A percentile compares a stretch with the other conserved stretches of the same genome.
Conservation (phyloP, 2,888 invertebrate genomes). For the Malthinus flaveolus region DNA sequence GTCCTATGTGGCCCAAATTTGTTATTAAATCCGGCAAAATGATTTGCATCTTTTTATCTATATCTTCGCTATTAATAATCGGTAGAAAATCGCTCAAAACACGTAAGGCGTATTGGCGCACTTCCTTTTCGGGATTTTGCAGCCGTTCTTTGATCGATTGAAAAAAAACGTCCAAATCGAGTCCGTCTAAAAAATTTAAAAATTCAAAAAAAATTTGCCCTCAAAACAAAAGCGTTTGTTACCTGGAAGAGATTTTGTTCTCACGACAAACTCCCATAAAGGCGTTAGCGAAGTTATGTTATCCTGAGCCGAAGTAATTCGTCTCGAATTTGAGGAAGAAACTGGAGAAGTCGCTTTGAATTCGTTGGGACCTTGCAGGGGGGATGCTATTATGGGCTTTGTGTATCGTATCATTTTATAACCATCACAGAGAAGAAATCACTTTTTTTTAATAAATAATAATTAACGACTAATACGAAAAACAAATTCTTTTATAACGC, state of each 20-base stretch:
- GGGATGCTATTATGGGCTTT: constrained; percentile 13
- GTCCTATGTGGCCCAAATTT: constrained; percentile 79
- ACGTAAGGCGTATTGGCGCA: constrained; percentile 78
- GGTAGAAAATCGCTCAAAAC: constrained; percentile 80
- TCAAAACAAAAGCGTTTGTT: neutral
- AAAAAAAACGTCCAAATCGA: constrained; percentile 64
- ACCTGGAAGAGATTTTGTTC: constrained; percentile 72
- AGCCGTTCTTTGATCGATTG: constrained; percentile 73
- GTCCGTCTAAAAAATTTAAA: constrained; percentile 41
- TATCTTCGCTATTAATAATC: constrained; percentile 64
- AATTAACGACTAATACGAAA: neutral
- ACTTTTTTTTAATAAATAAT: neutral
- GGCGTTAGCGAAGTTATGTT: constrained; percentile 65
- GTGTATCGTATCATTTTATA: constrained; percentile 20
- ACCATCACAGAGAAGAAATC: neutral
- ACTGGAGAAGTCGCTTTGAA: constrained; percentile 13
- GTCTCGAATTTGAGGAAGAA: constrained; percentile 5
- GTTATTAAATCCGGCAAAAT: constrained; percentile 71
- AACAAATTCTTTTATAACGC: constrained; percentile 4
- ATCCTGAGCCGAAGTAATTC: constrained; percentile 30
- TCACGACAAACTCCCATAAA: constrained; percentile 79
- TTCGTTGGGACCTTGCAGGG: constrained; percentile 14
- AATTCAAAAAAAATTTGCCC: neutral
- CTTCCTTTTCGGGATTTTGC: constrained; percentile 81
- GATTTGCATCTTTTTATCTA: constrained; percentile 68